Evolutionary conservation across 2,888 invertebrate genomes (phyloP).

Genomic region (Falcaria lacertinaria): DNA sequence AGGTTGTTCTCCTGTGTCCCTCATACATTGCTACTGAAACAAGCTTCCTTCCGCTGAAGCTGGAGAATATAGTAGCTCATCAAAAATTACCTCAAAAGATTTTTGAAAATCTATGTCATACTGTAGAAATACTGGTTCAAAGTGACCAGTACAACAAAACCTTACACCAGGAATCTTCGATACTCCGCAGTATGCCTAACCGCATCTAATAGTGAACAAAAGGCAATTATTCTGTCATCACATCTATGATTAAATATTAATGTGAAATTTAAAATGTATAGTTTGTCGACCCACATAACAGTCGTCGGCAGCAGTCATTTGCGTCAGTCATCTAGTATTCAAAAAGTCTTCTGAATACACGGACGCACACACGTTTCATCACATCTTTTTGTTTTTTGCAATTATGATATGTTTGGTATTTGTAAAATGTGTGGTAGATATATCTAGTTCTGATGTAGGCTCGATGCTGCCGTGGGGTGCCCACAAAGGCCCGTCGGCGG

Average conservation of each 20-base stretch:
- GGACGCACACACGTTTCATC: not conserved
- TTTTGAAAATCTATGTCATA: too few relatives aligned
- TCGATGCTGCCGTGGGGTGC: slow-evolving; percentile 91
- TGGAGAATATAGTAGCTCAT: too few relatives aligned
- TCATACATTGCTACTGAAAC: too few relatives aligned
- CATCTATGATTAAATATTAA: not conserved
- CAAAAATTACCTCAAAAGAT: too few relatives aligned
- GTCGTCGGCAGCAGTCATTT: not conserved
- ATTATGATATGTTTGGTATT: not conserved
- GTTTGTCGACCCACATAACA: not conserved
- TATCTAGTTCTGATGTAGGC: slow-evolving; percentile 43
- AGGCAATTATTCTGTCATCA: not conserved
- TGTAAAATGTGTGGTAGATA: not conserved
- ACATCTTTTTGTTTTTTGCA: not conserved
- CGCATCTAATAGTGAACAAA: too few relatives aligned
- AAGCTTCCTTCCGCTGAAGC: too few relatives aligned
- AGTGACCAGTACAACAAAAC: too few relatives aligned
- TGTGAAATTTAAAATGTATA: not conserved
- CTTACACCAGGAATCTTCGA: too few relatives aligned
- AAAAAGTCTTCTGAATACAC: not conserved
- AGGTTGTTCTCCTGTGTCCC: too few relatives aligned
- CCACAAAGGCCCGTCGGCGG: slow-evolving; percentile 83
- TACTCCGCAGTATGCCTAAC: too few relatives aligned
- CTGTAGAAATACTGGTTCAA: too few relatives aligned
- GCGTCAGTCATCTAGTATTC: not conserved